Base-by-base conservation (phyloP, 2,113 vertebrate species). In the Todiramphus saurophagus region DNA sequence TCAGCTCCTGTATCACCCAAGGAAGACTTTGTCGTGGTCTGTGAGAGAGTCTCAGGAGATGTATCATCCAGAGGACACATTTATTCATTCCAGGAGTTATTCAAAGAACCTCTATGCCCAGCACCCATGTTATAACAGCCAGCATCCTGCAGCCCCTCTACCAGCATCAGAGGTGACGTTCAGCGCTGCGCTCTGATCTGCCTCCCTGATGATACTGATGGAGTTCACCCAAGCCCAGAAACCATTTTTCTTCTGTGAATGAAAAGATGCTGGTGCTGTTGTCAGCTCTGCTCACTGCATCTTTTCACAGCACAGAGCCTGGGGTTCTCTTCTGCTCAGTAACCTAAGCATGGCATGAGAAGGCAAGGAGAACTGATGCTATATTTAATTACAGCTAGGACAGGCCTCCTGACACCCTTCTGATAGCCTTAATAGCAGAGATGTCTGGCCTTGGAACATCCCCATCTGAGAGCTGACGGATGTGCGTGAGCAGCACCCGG, bases 401-500 rank as follows among this genome's bases (percentile, higher is more conserved):
- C 48, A 64, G 94, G 51, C 51, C 63, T 92, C 73, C 68, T 87
- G 89, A 73, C 84, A 74, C 21, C 39, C 77, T 75, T 24, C 83
- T 31, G 67, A 18, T 37, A 23, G 5, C 63, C 84, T 10, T 13
- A 43, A 7, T 16, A 83, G 91, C 0, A 0, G 62, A 48, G 83
- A 58, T 24, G 72, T 5, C 79, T 43, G 93, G 59, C 97, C 93
- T 93, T 83, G 93, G 94, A 28, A n/a, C 66, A 53, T 64, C 77
- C 84, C 84, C 87, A 28, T 14, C 8, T 0, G 64, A 53, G 85
- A 35, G 50, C 58, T 1, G 24, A 31, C 1, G 46, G 93, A 84
- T 73, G 91, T 90, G 90, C 10, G 27, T 62, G 90, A 96, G 93
- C 94, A 94, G 94, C 86, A 4, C 93, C 59, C 21, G 2, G 66